Conservation (phyloP, 2,797 vertebrate species). For the Tapirus indicus region DNA sequence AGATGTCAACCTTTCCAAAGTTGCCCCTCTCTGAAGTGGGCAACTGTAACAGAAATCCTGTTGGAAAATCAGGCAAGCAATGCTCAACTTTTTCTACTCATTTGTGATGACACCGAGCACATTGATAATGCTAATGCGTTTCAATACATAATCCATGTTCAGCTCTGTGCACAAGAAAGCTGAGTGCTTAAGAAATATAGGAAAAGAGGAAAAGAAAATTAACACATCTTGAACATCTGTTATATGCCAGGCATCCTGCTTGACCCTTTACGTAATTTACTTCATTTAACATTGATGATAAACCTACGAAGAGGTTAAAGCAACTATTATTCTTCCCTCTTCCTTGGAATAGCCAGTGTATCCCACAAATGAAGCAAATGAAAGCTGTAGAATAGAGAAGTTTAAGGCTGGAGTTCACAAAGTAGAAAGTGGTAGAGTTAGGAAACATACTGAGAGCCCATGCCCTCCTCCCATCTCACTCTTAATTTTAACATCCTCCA, state of each 20-base stretch:
- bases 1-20: constrained; percentile 32
- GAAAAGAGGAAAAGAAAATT: not conserved
- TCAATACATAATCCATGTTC: not conserved
- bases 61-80: not conserved
- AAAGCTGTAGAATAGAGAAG: not conserved
- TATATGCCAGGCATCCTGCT: not conserved
- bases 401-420: not conserved
- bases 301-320: not conserved
- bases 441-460: not conserved
- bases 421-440: not conserved
- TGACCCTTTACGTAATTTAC: not conserved
- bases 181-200: not conserved
- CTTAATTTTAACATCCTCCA: not conserved
- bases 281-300: not conserved
- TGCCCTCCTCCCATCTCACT: fast-evolving
- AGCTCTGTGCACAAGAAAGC: not conserved
- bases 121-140: fast-evolving
- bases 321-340: not conserved
- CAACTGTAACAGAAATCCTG: not conserved
- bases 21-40: not conserved
- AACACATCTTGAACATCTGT: not conserved
- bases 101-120: not conserved
- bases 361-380: not conserved
- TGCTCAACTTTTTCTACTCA: not conserved
- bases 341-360: not conserved